Conservation (phyloP, 2,113 vertebrate genomes). For the Xyrauchen texanus region DNA sequence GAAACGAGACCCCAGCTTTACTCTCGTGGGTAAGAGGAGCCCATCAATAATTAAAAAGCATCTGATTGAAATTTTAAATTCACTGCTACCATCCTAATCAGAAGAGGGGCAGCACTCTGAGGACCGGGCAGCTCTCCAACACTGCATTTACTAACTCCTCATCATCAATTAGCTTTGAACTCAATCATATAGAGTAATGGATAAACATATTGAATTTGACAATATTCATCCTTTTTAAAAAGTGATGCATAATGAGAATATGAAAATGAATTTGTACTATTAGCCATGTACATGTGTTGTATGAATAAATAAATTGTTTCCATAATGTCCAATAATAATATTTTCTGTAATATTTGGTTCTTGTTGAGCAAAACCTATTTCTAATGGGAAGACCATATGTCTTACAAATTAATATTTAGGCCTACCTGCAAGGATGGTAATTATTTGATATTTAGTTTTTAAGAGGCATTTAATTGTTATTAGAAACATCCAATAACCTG, state of each 20-base stretch:
- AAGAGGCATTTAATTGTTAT: too few relatives aligned
- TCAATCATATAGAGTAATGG: constrained; percentile 56
- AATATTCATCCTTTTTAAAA: constrained; percentile 51
- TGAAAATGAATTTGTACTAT: neutral
- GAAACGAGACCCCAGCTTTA: constrained; percentile 39
- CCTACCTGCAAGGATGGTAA: too few relatives aligned
- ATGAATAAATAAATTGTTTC: too few relatives aligned
- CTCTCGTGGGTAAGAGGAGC: constrained; percentile 66
- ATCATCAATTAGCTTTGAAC: constrained; percentile 69
- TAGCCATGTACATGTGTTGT: neutral
- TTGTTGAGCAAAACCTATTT: too few relatives aligned
- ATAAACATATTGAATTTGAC: constrained; percentile 66
- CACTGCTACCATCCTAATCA: constrained; percentile 69
- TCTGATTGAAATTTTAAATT: constrained; percentile 77
- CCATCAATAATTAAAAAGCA: constrained; percentile 76
- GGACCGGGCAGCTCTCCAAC: constrained; percentile 6
- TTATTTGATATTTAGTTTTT: too few relatives aligned
- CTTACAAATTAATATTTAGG: too few relatives aligned
- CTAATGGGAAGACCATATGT: too few relatives aligned
- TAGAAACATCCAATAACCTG: too few relatives aligned
- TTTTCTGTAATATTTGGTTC: too few relatives aligned
- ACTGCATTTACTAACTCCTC: constrained; percentile 63
- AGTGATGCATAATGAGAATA: neutral
- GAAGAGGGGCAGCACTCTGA: constrained; percentile 55
- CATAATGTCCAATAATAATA: too few relatives aligned